These are phyloP conservation scores for Molossus alvarezi DNA, from an alignment of 2,797 vertebrate species.

Conservation along the genomic window DNA sequence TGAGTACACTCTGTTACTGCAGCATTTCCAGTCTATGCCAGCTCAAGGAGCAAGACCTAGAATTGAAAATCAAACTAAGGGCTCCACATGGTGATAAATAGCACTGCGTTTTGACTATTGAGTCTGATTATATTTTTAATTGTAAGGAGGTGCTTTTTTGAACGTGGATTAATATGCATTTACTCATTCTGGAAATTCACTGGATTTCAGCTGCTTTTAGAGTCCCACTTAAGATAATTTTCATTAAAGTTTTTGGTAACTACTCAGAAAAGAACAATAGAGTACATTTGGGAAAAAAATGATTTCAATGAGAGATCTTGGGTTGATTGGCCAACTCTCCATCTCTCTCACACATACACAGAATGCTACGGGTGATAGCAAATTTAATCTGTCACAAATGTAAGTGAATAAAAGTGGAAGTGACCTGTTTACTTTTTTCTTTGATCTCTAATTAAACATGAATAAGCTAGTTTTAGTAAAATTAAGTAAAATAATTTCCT, in stretches of 20 bases:
- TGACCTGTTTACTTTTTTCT: constrained; percentile 66
- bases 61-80: constrained; percentile 29
- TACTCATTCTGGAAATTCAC: constrained; percentile 73
- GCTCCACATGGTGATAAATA: constrained; percentile 1
- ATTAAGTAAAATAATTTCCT: constrained; percentile 76
- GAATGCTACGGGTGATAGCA: constrained; percentile 44
- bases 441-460: constrained; percentile 27
- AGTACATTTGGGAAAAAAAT: constrained; percentile 61
- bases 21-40: constrained; percentile 69
- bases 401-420: constrained; percentile 42
- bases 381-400: constrained; percentile 72
- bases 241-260: constrained; percentile 78
- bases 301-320: constrained; percentile 34
- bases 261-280: constrained; percentile 68
- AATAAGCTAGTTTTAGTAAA: constrained; percentile 65
- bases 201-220: constrained; percentile 69
- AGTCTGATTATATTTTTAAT: constrained; percentile 58
- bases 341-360: background rate
- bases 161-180: constrained; percentile 71
- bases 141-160: constrained; percentile 42
- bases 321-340: constrained; percentile 5
- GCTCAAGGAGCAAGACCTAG: constrained; percentile 60
- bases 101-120: constrained; percentile 40
- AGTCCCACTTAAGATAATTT: constrained; percentile 61
- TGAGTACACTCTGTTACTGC: constrained; percentile 74